phyloP scores from a whole-genome alignment of 1,140 invertebrate species.

The Macrobrachium nipponense region DNA sequence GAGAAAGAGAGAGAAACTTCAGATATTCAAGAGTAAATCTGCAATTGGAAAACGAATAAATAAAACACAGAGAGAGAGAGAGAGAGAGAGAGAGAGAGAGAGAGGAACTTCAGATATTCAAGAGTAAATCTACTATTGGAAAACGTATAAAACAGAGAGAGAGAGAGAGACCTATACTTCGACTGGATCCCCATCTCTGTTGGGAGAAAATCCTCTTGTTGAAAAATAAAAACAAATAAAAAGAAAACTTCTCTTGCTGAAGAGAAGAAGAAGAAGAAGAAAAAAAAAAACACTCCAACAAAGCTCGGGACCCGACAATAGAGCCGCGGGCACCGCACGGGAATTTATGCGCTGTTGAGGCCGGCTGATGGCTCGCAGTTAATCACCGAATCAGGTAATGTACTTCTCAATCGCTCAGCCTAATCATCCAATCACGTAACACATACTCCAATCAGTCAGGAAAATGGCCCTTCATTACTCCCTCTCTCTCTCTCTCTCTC shows the following conservation, averaged over 20 bases:
- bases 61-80: not conserved
- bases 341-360: too few relatives aligned
- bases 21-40: not conserved
- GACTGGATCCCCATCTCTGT: not conserved
- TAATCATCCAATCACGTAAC: too few relatives aligned
- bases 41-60: not conserved
- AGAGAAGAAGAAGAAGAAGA: not conserved
- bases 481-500: too few relatives aligned
- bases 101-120: not conserved
- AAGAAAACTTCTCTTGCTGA: not conserved
- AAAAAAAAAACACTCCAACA: too few relatives aligned
- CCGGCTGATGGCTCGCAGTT: too few relatives aligned
- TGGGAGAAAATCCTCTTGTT: not conserved
- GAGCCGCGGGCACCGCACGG: too few relatives aligned
- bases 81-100: not conserved
- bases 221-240: too few relatives aligned
- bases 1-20: not conserved
- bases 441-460: too few relatives aligned
- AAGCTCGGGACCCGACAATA: too few relatives aligned
- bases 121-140: not conserved
- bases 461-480: too few relatives aligned
- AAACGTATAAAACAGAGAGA: slow-evolving; percentile 26
- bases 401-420: too few relatives aligned
- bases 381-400: too few relatives aligned
- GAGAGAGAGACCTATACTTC: slow-evolving; percentile 29